A percentile compares a stretch with the other conserved stretches of the same genome.
These are phyloP conservation scores for Tapera naevia DNA, from an alignment of 2,797 vertebrate genomes.

Conservation along the genomic window DNA sequence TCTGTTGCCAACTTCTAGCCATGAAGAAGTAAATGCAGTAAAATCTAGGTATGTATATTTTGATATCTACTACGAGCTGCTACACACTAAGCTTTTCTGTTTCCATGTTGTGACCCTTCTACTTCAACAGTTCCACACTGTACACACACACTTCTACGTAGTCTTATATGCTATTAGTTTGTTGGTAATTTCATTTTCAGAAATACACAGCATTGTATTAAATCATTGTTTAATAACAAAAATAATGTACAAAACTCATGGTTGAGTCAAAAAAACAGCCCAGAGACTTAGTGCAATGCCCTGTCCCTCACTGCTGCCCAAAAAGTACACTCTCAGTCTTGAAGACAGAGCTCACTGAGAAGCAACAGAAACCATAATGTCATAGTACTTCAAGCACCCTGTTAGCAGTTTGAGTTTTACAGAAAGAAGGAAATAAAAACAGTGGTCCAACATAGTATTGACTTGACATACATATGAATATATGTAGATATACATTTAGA, in stretches of 20 bases:
- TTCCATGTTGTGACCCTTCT: background rate
- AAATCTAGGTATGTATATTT: background rate
- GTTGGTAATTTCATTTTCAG: background rate
- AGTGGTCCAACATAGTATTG: background rate
- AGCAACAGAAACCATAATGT: background rate
- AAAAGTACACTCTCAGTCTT: background rate
- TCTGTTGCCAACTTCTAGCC: background rate
- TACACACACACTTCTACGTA: fast-evolving
- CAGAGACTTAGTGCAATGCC: background rate
- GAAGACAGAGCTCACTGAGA: background rate
- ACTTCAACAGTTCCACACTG: background rate
- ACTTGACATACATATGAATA: background rate
- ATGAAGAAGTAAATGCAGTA: background rate
- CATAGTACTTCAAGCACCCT: background rate
- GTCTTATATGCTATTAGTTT: background rate
- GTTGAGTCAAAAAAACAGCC: background rate
- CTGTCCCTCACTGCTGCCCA: background rate
- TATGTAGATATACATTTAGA: background rate
- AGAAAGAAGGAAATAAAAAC: background rate
- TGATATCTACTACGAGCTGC: background rate
- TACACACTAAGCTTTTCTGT: background rate
- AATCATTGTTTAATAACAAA: background rate
- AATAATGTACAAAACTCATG: background rate
- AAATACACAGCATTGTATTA: background rate
- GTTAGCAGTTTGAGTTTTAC: background rate